Evolutionary conservation across 2,888 invertebrate species (phyloP).

Genomic region (Steinernema carpocapsae): DNA sequence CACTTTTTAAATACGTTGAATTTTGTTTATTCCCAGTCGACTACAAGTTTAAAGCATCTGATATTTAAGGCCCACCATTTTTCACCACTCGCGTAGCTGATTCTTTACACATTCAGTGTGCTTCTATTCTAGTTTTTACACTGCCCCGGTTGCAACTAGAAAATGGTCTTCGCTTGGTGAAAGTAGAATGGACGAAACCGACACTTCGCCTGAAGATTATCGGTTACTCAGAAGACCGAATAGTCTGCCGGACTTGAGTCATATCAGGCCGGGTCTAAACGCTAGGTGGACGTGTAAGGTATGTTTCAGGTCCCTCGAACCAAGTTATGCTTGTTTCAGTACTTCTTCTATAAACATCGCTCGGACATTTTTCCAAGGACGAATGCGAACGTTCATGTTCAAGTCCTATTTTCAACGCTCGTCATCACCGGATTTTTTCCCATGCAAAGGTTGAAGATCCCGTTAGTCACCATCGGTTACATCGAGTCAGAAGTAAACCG

Average conservation of each 20-base stretch:
- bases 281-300: slow-evolving; percentile 58
- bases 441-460: slow-evolving; percentile 34
- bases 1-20: no score
- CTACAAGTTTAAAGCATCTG: no score
- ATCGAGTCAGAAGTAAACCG: slow-evolving; percentile 45
- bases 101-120: no score
- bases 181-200: slow-evolving; percentile 20
- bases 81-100: no score
- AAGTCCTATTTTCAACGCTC: slow-evolving; percentile 46
- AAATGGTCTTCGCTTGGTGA: not conserved
- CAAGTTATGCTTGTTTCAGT: not conserved
- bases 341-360: slow-evolving; percentile 19
- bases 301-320: not conserved
- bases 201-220: not conserved
- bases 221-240: slow-evolving; percentile 54
- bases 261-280: slow-evolving; percentile 54
- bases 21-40: no score
- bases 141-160: no score
- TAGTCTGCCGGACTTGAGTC: slow-evolving; percentile 51
- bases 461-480: slow-evolving; percentile 46
- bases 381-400: not conserved
- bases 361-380: not conserved
- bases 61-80: no score
- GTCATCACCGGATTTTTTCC: slow-evolving; percentile 11
- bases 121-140: no score